phyloP scores from a whole-genome alignment of 2,113 vertebrate species.

The Leptodactylus fuscus region DNA sequence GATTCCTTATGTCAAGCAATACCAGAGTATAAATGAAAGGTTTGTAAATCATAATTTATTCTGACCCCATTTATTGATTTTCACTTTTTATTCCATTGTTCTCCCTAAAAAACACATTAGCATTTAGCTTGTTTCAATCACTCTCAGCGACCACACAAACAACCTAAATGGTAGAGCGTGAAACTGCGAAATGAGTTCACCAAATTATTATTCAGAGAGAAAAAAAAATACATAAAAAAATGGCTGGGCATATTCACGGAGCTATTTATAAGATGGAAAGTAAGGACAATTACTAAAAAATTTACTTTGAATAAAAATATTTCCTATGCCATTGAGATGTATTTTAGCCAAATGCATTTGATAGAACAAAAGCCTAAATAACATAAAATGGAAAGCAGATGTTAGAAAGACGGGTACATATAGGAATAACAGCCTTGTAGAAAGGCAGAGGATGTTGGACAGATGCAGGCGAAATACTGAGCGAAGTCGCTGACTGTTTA shows the following conservation, averaged over 20 bases:
- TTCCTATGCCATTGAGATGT: slow-evolving; percentile 49
- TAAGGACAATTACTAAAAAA: slow-evolving; percentile 47
- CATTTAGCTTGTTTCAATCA: no score
- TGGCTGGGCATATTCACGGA: neutral
- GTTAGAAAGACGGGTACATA: slow-evolving; percentile 41
- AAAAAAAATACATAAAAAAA: no score
- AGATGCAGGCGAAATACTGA: slow-evolving; percentile 6
- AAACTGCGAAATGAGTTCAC: slow-evolving; percentile 5
- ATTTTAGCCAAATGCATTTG: slow-evolving; percentile 54
- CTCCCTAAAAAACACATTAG: slow-evolving; percentile 13
- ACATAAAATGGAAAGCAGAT: slow-evolving; percentile 52
- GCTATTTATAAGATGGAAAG: slow-evolving; percentile 49
- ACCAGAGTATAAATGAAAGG: neutral
- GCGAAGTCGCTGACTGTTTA: slow-evolving; percentile 29
- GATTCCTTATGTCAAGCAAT: neutral
- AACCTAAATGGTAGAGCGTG: slow-evolving; percentile 9
- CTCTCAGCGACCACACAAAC: slow-evolving; percentile 19
- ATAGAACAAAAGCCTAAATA: slow-evolving; percentile 52
- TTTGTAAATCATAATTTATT: slow-evolving; percentile 24
- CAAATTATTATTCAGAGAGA: slow-evolving; percentile 7
- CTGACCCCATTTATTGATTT: neutral
- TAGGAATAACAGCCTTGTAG: slow-evolving; percentile 10
- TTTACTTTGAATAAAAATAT: slow-evolving; percentile 50
- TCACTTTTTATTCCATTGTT: neutral
- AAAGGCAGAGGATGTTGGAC: slow-evolving; percentile 16